Base-by-base conservation (phyloP, 2,797 vertebrate genomes). In the Acrocephalus scirpaceus region DNA sequence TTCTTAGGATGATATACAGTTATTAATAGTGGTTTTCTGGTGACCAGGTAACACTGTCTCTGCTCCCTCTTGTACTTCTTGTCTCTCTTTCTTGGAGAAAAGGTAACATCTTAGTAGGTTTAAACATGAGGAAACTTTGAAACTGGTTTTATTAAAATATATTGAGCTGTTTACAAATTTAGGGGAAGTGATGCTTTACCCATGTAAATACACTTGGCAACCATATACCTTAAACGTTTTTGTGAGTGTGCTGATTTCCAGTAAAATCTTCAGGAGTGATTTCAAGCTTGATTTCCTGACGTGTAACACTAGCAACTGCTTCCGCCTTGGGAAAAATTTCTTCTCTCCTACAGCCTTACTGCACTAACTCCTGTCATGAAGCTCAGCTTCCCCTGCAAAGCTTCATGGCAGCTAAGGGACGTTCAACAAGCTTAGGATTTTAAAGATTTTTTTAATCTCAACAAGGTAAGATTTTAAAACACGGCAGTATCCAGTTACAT, bases 401-500 rank as follows among this genome's bases (percentile, higher is more conserved):
- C 29, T 21, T 65, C 34, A 29, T 5, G 7, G 26, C 19, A 72
- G 30, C 4, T 54, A n/a, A 64, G 1, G 5, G 19, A 61, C 8
- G 29, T 14, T 40, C 8, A 62, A 60, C 3, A 71, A 44, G 12
- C 10, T 80, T 25, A 61, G 21, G 11, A 73, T 54, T 83, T 76
- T 48, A 50, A 69, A 85, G 21, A 22, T 8, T 26, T 47, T 45
- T 30, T 11, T 10, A 34, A 47, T 47, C 21, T 60, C 53, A 67
- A 29, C 47, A 66, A 44, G 14, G 42, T n/a, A 47, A 16, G 30
- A 84, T 29, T 83, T 70, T 69, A 61, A 69, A 90, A 32, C 32
- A 48, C 2, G 0, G 0, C 6, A 29, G 50, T 7, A 65, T 30
- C 9, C 23, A 61, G 20, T 25, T 53, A 75, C 16, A 23, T 25